These are phyloP conservation scores for Leucophenga varia DNA, from an alignment of 1,140 invertebrate species.

Conservation along the genomic window DNA sequence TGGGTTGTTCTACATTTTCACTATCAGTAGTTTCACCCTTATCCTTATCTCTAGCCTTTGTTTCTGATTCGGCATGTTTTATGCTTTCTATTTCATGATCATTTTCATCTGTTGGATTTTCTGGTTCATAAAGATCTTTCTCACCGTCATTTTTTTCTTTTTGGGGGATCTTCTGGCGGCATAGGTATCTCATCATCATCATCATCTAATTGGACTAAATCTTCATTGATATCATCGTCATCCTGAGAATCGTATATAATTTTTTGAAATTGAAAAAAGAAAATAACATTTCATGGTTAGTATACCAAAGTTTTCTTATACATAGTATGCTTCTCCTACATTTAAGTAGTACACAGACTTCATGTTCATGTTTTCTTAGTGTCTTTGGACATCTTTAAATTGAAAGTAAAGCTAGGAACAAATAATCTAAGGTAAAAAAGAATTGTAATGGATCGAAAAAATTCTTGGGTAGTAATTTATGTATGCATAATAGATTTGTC, in stretches of 20 bases:
- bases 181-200: conserved; percentile 54
- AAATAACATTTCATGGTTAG: conserved; percentile 39
- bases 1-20: conserved; percentile 5
- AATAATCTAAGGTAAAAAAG: no score
- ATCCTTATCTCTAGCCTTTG: conserved; percentile 2
- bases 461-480: no score
- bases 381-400: no score
- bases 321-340: conserved; percentile 1
- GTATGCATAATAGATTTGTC: no score
- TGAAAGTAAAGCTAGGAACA: no score
- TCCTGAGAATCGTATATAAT: conserved; percentile 33
- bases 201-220: conserved; percentile 57
- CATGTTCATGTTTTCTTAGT: no score
- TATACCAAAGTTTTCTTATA: conserved; percentile 23
- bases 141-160: conserved; percentile 9
- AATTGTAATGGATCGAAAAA: no score
- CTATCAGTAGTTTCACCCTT: not conserved
- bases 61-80: conserved; percentile 14
- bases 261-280: conserved; percentile 35
- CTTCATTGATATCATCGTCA: conserved; percentile 53
- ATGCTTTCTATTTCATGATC: conserved; percentile 27
- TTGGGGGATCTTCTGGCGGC: conserved; percentile 28
- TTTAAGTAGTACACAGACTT: not conserved
- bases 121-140: conserved; percentile 45
- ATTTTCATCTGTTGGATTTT: conserved; percentile 41